Evolutionary conservation across 2,113 vertebrate species (phyloP).

Genomic region (Atlantisia rogersi): DNA sequence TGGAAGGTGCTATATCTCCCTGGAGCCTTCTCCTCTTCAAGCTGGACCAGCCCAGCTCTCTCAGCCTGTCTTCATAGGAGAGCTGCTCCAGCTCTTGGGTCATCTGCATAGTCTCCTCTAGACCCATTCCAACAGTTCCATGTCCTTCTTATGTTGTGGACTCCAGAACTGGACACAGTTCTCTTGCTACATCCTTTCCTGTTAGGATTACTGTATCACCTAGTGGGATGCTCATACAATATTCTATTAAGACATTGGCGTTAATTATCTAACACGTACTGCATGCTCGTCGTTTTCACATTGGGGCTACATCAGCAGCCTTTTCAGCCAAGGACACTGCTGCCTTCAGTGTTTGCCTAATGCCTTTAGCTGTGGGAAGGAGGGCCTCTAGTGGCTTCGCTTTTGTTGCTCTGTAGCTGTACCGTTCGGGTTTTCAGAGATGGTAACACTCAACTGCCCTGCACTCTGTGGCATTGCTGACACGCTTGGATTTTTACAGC

Average conservation of each 20-base stretch:
- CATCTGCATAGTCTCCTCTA: too few species aligned
- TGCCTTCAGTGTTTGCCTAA: background rate
- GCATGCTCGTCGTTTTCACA: background rate
- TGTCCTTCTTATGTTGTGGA: too few species aligned
- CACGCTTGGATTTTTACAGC: background rate
- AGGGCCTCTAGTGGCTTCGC: background rate
- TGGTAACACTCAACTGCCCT: background rate
- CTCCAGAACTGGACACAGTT: too few species aligned
- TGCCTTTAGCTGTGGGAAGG: background rate
- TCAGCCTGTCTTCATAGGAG: too few species aligned
- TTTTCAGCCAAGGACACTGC: background rate
- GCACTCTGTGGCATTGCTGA: background rate
- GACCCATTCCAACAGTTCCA: too few species aligned
- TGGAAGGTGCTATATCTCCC: too few species aligned
- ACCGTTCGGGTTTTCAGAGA: constrained; percentile 32
- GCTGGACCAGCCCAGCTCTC: too few species aligned
- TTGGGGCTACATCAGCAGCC: background rate
- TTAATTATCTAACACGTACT: background rate
- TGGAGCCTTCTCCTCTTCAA: too few species aligned
- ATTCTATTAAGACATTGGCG: background rate
- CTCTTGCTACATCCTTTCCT: background rate
- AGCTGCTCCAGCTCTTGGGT: too few species aligned
- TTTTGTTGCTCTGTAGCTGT: constrained; percentile 7
- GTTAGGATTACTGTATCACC: background rate
- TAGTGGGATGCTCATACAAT: background rate